Evolutionary conservation across 2,888 invertebrate species (phyloP).

Genomic region (Drosophila colorata): DNA sequence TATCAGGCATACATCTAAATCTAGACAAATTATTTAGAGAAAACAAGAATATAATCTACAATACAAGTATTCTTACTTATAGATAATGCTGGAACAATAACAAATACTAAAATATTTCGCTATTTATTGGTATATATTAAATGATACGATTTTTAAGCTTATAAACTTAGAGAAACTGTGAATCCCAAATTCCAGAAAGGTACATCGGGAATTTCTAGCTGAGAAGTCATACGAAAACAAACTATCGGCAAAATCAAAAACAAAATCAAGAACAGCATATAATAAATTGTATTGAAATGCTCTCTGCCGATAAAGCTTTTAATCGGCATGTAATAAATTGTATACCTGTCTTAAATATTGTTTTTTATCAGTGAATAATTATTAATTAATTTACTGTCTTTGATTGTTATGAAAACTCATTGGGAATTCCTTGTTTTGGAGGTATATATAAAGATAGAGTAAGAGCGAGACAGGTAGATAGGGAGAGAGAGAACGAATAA

Average conservation of each 20-base stretch:
- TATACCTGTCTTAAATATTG: background rate
- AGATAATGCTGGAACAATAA: background rate
- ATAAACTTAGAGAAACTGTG: background rate
- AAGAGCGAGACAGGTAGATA: too few relatives aligned
- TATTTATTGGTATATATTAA: background rate
- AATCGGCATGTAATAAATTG: constrained; percentile 7
- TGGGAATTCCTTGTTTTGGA: background rate
- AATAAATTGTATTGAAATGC: background rate
- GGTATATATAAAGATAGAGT: too few relatives aligned
- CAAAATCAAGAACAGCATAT: background rate
- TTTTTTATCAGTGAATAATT: too few relatives aligned
- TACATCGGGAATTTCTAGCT: background rate
- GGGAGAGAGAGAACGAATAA: background rate
- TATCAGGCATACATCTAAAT: background rate
- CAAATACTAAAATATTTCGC: background rate
- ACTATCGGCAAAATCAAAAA: background rate
- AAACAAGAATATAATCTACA: too few relatives aligned
- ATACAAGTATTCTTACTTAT: too few relatives aligned
- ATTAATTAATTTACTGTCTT: background rate
- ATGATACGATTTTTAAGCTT: background rate
- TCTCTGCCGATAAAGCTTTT: background rate
- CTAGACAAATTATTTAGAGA: background rate
- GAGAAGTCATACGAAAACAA: background rate
- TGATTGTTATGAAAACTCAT: background rate
- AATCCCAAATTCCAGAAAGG: background rate